Base-by-base conservation (phyloP, 2,797 vertebrate genomes). In the Sebastes nivosus region DNA sequence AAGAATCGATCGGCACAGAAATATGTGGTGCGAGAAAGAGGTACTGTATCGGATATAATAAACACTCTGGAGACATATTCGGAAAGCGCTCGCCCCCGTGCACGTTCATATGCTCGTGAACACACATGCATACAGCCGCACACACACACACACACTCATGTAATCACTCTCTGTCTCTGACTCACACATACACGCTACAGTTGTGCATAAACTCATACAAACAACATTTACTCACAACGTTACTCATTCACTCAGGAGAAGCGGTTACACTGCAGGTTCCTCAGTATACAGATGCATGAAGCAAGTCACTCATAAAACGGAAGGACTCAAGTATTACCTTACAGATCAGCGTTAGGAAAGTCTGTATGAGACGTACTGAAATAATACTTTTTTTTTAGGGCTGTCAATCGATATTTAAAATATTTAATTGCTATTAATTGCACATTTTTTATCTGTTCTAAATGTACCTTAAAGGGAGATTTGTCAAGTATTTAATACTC, bases 1-100 rank as follows among this genome's bases (percentile, higher is more conserved):
- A 97, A 95, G 95, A 96, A 98, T 98, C 96, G 97, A 98, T 98
- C 96, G 94, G 93, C 95, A 84, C 96, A 97, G 97, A 98, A 98
- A 98, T 98, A 97, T 97, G 97, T 97, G 97, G 95, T 95, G 94
- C 96, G 96, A 96, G 96, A 97, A 97, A 97, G 96, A 97, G 96
- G 95, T 96, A 96, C 95, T 96, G 96, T 97, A 97, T 97, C 96
- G 96, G 96, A 97, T 97, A 97, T 97, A 97, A 97, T 97, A 97
- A 97, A 97, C 95, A 96, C 95, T 95, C 95, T 81, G 67, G 95
- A 95, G 95, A 96, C 93, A 81, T 83, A 89, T 93, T 89, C 87
- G 87, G 87, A 88, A 88, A 79, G 80, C 86, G 75, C 90, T 84
- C 70, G 76, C 72, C 27, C 67, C 55, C 30, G 60, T 69, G 76